Base-by-base conservation (phyloP, 2,797 vertebrate genomes). In the Pangasius larnaudii region DNA sequence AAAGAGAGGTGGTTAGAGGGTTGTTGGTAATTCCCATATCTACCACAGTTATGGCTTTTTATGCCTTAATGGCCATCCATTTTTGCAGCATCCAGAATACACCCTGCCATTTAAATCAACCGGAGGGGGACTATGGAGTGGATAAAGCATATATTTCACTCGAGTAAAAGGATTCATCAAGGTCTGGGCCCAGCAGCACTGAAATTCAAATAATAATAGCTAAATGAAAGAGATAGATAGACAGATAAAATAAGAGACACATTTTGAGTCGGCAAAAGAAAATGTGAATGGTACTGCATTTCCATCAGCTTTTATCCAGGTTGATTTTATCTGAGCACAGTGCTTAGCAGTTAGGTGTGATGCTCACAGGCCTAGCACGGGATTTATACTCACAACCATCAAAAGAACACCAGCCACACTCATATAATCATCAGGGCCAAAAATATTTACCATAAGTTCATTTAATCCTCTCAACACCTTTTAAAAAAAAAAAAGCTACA, bases 1-100 rank as follows among this genome's bases (percentile, higher is more conserved):
- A 88, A 88, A 58, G 56, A 18, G 36, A 75, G 49, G 79, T 53
- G 39, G 63, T 33, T 51, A 27, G 65, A 39, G 87, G 53, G 49
- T 61, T 90, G 84, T 49, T 79, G 87, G 87, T 90, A 83, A 90
- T 90, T 75, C 78, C 24, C 78, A 75, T 87, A 87, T 82, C 86
- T 81, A 59, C 49, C n/a, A 74, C 36, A 88, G 81, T 80, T 74
- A 85, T 87, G 75, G 77, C 75, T 85, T 85, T 88, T 88, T 78
- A 81, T 71, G 65, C 84, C 63, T 30, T 88, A 88, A 88, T 88
- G 56, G 65, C 65, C 77, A 84, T 85, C 75, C 53, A 88, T 85
- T 88, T 85, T 67, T 56, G n/a, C 84, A 85, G n/a, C n/a, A 30
- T 71, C 74, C 83, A 56, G 27, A 79, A 71, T 72, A 72, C 22